Evolutionary conservation across 2,888 invertebrate species (phyloP).

Genomic region (Liposcelis brunnea): DNA sequence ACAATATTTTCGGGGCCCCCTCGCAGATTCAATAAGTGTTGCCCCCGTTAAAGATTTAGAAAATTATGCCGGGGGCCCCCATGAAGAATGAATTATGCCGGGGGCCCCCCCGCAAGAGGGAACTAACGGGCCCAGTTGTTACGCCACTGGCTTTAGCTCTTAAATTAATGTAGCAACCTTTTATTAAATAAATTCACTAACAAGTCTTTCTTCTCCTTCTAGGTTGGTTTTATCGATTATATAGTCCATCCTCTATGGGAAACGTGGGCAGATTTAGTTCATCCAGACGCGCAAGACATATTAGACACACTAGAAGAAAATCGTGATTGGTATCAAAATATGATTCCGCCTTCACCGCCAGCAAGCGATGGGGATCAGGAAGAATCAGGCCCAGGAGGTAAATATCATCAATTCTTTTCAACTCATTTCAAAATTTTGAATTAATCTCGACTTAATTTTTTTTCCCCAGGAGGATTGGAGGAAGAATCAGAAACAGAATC

Average conservation of each 20-base stretch:
- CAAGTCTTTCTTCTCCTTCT: slow-evolving; percentile 10
- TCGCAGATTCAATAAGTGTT: too few relatives aligned
- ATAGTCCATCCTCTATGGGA: slow-evolving; percentile 99
- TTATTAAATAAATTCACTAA: too few relatives aligned
- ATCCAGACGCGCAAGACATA: slow-evolving; percentile 97
- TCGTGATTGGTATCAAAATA: slow-evolving; percentile 89
- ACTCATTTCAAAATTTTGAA: not conserved
- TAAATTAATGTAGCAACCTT: too few relatives aligned
- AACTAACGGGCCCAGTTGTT: too few relatives aligned
- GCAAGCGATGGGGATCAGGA: slow-evolving; percentile 23
- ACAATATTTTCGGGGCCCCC: too few relatives aligned
- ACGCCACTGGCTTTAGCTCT: too few relatives aligned
- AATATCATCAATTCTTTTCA: too few relatives aligned
- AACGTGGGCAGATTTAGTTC: slow-evolving; percentile 91
- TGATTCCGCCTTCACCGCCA: slow-evolving; percentile 88
- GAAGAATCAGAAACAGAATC: slow-evolving; percentile 8
- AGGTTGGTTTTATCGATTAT: slow-evolving; percentile 98
- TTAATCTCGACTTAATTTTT: slow-evolving; percentile 8
- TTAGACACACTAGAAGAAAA: slow-evolving; percentile 96
- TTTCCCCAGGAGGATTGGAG: slow-evolving; percentile 28
- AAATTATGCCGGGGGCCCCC: too few relatives aligned
- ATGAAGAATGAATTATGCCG: too few relatives aligned
- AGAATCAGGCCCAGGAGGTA: slow-evolving; percentile 2
- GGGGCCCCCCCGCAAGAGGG: too few relatives aligned
- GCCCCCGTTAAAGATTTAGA: too few relatives aligned